Percentiles rank a stretch among this genome's conserved stretches.
phyloP scores from a whole-genome alignment of 2,888 invertebrate genomes.

The Endotricha flammealis region DNA sequence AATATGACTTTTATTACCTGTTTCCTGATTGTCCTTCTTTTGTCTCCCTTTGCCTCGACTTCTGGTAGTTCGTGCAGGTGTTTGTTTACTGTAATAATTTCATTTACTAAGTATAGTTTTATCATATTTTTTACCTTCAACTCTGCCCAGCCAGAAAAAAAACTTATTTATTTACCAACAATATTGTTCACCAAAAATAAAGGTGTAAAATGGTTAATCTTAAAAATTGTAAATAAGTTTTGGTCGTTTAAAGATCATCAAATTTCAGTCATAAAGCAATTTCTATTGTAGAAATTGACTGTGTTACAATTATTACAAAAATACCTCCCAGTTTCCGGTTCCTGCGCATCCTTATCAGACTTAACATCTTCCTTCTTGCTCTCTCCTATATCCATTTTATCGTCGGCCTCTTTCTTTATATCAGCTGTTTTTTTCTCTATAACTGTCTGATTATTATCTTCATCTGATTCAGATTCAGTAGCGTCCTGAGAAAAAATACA shows the following conservation, averaged over 20 bases:
- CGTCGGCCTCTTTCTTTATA: constrained; percentile 38
- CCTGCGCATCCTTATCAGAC: constrained; percentile 34
- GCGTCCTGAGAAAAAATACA: constrained; percentile 40
- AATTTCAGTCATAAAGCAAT: no score
- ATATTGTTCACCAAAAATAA: no score
- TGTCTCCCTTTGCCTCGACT: constrained; percentile 37
- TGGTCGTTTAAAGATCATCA: no score
- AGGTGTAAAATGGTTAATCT: no score
- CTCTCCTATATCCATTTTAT: constrained; percentile 40
- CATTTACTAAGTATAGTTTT: not conserved
- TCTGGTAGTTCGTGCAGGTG: constrained; percentile 48
- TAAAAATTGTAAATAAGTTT: no score
- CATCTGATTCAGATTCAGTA: constrained; percentile 61
- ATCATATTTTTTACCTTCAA: not conserved
- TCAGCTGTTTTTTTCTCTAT: constrained; percentile 56
- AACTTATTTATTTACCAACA: no score
- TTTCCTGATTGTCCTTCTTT: constrained; percentile 63
- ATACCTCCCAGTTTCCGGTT: constrained; percentile 60
- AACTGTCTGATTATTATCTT: constrained; percentile 63
- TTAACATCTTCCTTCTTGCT: constrained; percentile 31
- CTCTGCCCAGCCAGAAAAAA: no score
- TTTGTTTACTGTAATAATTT: constrained; percentile 48
- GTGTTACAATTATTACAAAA: no score
- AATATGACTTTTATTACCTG: constrained; percentile 37
- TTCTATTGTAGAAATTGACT: no score